Conservation (phyloP, 2,888 invertebrate species). For the Syritta pipiens region DNA sequence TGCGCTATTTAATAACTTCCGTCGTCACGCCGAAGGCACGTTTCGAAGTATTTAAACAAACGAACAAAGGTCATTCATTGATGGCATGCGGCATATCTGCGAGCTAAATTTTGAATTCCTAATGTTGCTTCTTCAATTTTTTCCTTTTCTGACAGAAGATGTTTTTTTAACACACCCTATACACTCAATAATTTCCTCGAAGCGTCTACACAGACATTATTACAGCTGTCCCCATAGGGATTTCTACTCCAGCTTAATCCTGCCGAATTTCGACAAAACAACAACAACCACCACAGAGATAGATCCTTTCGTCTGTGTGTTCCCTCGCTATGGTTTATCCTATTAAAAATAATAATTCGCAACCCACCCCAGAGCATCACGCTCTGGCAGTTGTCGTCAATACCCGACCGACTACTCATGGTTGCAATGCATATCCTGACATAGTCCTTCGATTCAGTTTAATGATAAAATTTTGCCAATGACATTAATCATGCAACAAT, state of each 20-base stretch:
- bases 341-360: slow-evolving; percentile 49
- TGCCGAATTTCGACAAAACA: slow-evolving; percentile 30
- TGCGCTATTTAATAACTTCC: too few relatives aligned
- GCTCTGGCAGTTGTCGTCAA: slow-evolving; percentile 28
- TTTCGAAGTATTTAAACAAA: too few relatives aligned
- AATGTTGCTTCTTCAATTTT: too few relatives aligned
- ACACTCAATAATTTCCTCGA: too few relatives aligned
- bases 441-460: slow-evolving; percentile 47
- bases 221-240: slow-evolving; percentile 45
- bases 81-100: too few relatives aligned
- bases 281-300: too few relatives aligned
- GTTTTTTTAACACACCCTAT: too few relatives aligned
- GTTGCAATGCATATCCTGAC: slow-evolving; percentile 34
- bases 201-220: too few relatives aligned
- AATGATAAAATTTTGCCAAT: slow-evolving; percentile 68
- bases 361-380: slow-evolving; percentile 6
- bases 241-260: slow-evolving; percentile 33
- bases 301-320: background rate
- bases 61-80: too few relatives aligned
- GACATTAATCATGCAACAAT: slow-evolving; percentile 68
- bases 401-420: slow-evolving; percentile 21
- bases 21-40: too few relatives aligned
- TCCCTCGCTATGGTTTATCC: slow-evolving; percentile 12
- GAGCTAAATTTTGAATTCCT: too few relatives aligned
- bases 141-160: too few relatives aligned